A percentile compares a stretch with the other conserved stretches of the same genome.
Evolutionary conservation across 2,888 invertebrate genomes (phyloP).

Genomic region (Pyrrhosoma nymphula): DNA sequence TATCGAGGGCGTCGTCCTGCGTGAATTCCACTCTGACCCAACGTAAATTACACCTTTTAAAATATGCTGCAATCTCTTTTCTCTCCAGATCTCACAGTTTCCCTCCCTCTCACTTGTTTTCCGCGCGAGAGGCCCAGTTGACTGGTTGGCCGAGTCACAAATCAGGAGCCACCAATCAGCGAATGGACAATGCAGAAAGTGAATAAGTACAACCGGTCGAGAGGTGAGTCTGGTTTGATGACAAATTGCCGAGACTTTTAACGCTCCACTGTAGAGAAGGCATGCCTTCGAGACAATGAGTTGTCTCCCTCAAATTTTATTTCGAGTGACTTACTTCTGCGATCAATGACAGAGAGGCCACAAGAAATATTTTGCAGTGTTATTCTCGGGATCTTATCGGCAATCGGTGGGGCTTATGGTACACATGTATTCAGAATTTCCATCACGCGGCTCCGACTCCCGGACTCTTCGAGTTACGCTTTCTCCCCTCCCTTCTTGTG

Average conservation of each 20-base stretch:
- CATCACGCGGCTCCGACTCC: neutral
- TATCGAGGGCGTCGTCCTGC: neutral
- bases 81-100: neutral
- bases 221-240: neutral
- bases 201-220: neutral
- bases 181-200: neutral
- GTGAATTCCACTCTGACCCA: neutral
- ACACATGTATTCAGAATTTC: neutral
- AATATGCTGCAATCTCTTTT: neutral
- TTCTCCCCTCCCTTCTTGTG: neutral
- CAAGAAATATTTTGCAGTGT: neutral
- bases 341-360: neutral
- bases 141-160: neutral
- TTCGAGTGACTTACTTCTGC: neutral
- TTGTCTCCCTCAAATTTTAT: neutral
- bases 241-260: slow-evolving; percentile 6
- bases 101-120: neutral
- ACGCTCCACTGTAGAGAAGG: neutral
- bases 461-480: neutral
- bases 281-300: neutral
- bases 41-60: neutral
- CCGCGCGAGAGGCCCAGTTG: neutral
- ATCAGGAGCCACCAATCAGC: neutral
- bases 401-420: neutral
- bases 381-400: neutral